These are phyloP conservation scores for Petaurus breviceps DNA, from an alignment of 2,113 vertebrate genomes.

Conservation along the genomic window DNA sequence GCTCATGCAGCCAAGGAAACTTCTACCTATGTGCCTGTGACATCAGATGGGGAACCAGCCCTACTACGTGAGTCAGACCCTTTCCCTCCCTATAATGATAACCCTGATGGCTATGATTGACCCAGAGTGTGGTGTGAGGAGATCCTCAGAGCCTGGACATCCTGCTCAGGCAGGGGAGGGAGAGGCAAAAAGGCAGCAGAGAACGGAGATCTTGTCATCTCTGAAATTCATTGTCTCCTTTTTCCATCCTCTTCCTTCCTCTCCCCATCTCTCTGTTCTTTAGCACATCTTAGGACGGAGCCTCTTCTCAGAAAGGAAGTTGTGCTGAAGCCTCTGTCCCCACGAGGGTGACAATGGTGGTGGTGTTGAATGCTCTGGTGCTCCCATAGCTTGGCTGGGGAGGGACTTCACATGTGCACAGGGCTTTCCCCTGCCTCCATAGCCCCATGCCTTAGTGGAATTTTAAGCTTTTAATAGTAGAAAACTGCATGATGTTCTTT, in stretches of 20 bases:
- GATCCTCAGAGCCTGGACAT: too few species aligned
- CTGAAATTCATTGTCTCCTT: background rate
- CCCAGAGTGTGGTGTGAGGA: too few species aligned
- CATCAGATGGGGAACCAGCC: too few species aligned
- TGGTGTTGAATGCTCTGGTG: too few species aligned
- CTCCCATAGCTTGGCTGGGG: background rate
- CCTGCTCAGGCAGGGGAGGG: background rate
- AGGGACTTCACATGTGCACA: background rate
- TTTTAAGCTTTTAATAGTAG: too few species aligned
- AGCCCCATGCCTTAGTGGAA: too few species aligned
- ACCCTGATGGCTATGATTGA: too few species aligned
- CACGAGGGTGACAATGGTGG: background rate
- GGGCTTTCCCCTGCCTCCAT: background rate
- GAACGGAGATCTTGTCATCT: rapidly evolving
- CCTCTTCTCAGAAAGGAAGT: background rate
- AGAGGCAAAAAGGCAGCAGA: background rate
- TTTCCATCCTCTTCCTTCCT: background rate
- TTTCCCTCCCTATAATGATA: too few species aligned
- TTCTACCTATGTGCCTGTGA: too few species aligned
- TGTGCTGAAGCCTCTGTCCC: background rate
- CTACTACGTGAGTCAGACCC: too few species aligned
- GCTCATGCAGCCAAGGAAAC: too few species aligned
- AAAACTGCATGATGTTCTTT: too few species aligned
- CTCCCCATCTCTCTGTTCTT: conserved; percentile 2
- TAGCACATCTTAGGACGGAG: conserved; percentile 7